Evolutionary conservation across 2,797 vertebrate genomes (phyloP).

Genomic region (Dryobates pubescens): DNA sequence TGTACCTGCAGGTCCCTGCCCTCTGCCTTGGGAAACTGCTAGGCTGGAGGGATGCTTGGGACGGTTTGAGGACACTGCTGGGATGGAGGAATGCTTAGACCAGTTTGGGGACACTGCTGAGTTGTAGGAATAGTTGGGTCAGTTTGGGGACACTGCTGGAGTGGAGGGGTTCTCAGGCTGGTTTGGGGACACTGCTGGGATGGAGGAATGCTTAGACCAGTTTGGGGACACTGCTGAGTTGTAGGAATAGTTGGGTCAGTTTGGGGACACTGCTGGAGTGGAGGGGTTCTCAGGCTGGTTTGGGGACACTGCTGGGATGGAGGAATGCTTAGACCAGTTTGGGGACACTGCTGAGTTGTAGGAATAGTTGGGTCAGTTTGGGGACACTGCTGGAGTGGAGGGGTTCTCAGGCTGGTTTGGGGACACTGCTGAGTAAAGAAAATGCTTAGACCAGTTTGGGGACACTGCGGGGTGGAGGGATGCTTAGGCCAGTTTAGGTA

Average conservation of each 20-base stretch:
- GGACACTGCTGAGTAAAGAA: not conserved
- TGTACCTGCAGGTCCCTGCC: not conserved
- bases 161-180: not conserved
- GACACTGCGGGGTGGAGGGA: not conserved
- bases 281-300: no score
- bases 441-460: not conserved
- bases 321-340: not conserved
- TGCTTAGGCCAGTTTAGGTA: fast-evolving
- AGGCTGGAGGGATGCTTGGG: not conserved
- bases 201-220: not conserved
- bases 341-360: no score
- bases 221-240: not conserved
- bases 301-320: not conserved
- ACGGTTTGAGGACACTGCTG: not conserved
- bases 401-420: not conserved
- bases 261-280: not conserved
- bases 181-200: not conserved
- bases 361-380: not conserved
- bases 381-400: not conserved
- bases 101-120: not conserved
- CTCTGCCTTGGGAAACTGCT: not conserved
- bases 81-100: not conserved
- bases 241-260: fast-evolving
- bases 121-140: no score
- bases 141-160: not conserved